Percentiles rank a stretch among this genome's conserved stretches.
Evolutionary conservation across 2,888 invertebrate genomes (phyloP).

Genomic region (Liopterus haemorrhoidalis): DNA sequence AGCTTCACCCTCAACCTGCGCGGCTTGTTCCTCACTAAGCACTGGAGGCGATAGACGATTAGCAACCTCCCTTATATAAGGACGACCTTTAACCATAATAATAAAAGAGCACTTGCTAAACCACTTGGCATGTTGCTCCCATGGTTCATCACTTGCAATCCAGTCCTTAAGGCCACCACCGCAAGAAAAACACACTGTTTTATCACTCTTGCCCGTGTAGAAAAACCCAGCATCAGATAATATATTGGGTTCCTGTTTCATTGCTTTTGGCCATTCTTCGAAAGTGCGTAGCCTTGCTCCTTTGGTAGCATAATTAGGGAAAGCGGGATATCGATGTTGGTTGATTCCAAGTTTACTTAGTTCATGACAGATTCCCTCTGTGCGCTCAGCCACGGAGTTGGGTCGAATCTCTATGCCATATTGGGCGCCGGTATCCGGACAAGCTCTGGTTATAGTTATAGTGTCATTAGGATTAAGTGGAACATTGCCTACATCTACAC

Average conservation of each 20-base stretch:
- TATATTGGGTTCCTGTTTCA: slow-evolving; percentile 72
- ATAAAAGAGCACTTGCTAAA: slow-evolving; percentile 74
- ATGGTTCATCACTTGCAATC: slow-evolving; percentile 86
- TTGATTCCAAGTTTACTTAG: slow-evolving; percentile 35
- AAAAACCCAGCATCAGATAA: slow-evolving; percentile 88
- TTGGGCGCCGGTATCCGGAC: slow-evolving; percentile 41
- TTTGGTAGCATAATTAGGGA: slow-evolving; percentile 63
- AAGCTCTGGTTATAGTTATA: slow-evolving; percentile 37
- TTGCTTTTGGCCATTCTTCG: slow-evolving; percentile 72
- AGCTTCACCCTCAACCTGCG: no score
- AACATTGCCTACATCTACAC: slow-evolving; percentile 1
- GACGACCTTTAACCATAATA: no score
- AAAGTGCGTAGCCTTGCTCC: slow-evolving; percentile 67
- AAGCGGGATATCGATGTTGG: slow-evolving; percentile 39
- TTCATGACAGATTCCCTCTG: no score
- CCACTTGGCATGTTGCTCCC: slow-evolving; percentile 93
- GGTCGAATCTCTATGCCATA: slow-evolving; percentile 42
- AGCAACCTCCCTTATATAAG: no score
- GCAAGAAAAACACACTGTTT: slow-evolving; percentile 89
- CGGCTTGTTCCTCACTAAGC: no score
- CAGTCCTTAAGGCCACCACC: slow-evolving; percentile 91
- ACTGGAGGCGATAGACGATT: no score
- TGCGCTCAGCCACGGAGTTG: slow-evolving; percentile 42
- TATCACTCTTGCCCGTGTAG: slow-evolving; percentile 82
- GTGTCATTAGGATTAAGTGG: background rate